These are phyloP conservation scores for Hylyphantes graminicola DNA, from an alignment of 1,140 invertebrate genomes.

Conservation along the genomic window DNA sequence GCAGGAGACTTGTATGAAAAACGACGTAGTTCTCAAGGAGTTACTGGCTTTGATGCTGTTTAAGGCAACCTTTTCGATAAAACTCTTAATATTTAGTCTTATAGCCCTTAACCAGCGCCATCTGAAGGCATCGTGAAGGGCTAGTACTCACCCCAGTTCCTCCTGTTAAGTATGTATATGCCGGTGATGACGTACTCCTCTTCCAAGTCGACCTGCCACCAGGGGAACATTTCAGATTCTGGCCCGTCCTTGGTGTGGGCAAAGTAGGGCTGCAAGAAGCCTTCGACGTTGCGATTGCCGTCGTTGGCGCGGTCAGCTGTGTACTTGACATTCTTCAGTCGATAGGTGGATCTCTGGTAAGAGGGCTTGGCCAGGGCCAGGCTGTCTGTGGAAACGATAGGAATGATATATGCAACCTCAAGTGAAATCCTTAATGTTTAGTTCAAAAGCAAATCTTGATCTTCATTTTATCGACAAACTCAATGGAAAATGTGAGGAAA, in stretches of 20 bases:
- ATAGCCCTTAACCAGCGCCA: too few relatives aligned
- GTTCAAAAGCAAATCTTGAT: too few relatives aligned
- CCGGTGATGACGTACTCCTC: constrained; percentile 60
- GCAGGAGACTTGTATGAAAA: too few relatives aligned
- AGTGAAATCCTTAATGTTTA: too few relatives aligned
- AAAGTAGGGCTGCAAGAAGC: constrained; percentile 61
- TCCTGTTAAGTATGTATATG: constrained; percentile 61
- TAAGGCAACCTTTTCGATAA: too few relatives aligned
- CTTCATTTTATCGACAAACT: too few relatives aligned
- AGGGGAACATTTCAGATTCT: constrained; percentile 59
- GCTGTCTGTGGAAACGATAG: constrained; percentile 34
- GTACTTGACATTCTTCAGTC: constrained; percentile 61
- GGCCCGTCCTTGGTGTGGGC: constrained; percentile 61
- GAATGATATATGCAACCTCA: too few relatives aligned
- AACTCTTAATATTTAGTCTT: too few relatives aligned
- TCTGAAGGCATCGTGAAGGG: too few relatives aligned
- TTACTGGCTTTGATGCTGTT: too few relatives aligned
- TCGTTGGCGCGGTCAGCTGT: constrained; percentile 62
- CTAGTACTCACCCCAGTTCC: constrained; percentile 59
- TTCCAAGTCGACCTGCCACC: constrained; percentile 63
- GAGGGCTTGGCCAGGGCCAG: constrained; percentile 60
- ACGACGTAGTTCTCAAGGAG: too few relatives aligned
- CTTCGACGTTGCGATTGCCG: constrained; percentile 61
- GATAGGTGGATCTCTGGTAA: constrained; percentile 62
- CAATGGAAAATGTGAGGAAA: too few relatives aligned